Base-by-base conservation (phyloP, 2,797 vertebrate species). In the Parambassis ranga region DNA sequence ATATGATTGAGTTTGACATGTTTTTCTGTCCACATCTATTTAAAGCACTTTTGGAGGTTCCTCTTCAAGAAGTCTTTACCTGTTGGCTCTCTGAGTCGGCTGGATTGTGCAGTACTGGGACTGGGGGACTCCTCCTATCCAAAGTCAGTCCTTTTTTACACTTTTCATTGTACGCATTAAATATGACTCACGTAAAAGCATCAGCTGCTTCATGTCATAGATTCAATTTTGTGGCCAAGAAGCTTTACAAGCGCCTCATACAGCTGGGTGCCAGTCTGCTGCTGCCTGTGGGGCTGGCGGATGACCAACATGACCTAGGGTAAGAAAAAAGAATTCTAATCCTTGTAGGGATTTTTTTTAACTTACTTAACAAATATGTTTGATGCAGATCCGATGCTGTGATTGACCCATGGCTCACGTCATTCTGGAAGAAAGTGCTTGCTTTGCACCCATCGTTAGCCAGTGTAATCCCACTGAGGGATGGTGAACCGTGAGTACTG, bases 221-320 rank as follows among this genome's bases (percentile, higher is more conserved):
- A 90, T 99, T 98, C 80, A 99, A 99, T 70, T 98, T 98, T 16
- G 77, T 99, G 41, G 97, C 95, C 0, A 99, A 99, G 90, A 99
- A 99, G 76, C 92, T 99, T 19, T 80, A 95, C 69, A 98, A 96
- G 42, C 92, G 98, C 2, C 87, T 99, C 2, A 60, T 87, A 16
- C 97, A 98, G 85, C 93, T 99, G 0, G 97, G 96, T 2, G 95
- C 91, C 60, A 84, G 22, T 2, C 63, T 91, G 1, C 74, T 99
- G 36, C 75, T 94, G 39, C 92, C 95, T 0, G 84, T 85, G 1
- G 95, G 94, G 0, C 65, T 99, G 76, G 96, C 94, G 0, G 96
- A 99, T 0, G 96, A 99, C 77, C 98, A 97, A 69, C 96, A 99
- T 0, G 96, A 99, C 49, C 79, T 99, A 14, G 98, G 98, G 98